These are phyloP conservation scores for Harpalus rubripes DNA, from an alignment of 2,888 invertebrate species.

Conservation along the genomic window DNA sequence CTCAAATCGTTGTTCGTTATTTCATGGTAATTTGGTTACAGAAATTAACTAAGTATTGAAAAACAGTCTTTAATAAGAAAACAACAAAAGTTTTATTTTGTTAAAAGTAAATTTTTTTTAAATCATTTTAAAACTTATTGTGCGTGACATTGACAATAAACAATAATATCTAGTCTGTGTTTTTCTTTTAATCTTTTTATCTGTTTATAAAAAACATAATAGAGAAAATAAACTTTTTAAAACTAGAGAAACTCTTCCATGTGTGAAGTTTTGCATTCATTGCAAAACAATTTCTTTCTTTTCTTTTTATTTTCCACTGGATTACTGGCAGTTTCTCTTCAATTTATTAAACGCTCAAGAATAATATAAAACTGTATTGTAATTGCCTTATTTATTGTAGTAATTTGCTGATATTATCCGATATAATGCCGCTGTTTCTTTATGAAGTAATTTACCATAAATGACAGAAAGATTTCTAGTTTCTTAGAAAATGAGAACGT, in stretches of 20 bases:
- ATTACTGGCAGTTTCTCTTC: constrained; percentile 29
- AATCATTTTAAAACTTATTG: background rate
- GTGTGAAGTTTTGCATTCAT: constrained; percentile 30
- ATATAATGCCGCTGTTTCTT: constrained; percentile 9
- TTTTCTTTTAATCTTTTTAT: background rate
- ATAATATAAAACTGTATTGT: background rate
- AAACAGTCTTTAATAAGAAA: too few species aligned
- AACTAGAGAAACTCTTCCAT: constrained; percentile 4
- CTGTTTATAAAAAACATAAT: background rate
- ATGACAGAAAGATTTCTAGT: constrained; percentile 7
- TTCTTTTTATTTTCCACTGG: background rate
- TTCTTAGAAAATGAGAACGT: constrained; percentile 1
- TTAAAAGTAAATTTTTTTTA: too few species aligned
- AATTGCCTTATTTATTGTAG: constrained; percentile 24
- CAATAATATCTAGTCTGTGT: background rate
- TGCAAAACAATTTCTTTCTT: constrained; percentile 14
- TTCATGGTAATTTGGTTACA: too few species aligned
- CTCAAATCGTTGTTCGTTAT: too few species aligned
- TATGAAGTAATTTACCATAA: background rate
- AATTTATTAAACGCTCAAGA: constrained; percentile 19
- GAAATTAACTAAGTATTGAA: too few species aligned
- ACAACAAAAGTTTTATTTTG: too few species aligned
- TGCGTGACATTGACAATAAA: background rate
- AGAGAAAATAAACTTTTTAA: constrained; percentile 12
- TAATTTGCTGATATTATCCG: constrained; percentile 10